A percentile compares a stretch with the other conserved stretches of the same genome.
phyloP scores from a whole-genome alignment of 2,888 invertebrate species.

The Trachelus stipa region DNA sequence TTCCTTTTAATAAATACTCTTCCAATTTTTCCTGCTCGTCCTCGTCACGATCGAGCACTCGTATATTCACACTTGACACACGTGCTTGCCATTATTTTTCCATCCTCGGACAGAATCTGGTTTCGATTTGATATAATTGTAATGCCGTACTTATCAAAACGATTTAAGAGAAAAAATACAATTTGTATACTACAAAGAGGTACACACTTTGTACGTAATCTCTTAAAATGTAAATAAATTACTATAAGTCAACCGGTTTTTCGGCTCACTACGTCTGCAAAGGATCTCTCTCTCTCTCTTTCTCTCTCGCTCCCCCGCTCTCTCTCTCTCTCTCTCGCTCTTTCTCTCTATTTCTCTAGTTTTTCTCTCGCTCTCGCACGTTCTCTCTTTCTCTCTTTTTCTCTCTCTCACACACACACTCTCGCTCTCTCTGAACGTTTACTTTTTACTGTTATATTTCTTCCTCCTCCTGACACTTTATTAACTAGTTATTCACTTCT shows the following conservation, averaged over 20 bases:
- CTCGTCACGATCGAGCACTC: not conserved
- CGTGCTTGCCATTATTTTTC: not conserved
- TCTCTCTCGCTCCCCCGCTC: slow-evolving; percentile 28
- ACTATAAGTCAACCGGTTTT: slow-evolving; percentile 37
- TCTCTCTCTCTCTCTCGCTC: slow-evolving; percentile 29
- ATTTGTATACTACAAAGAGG: not conserved
- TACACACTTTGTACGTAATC: not conserved
- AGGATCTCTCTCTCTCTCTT: slow-evolving; percentile 39
- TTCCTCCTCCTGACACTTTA: slow-evolving; percentile 35
- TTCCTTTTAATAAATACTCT: not conserved
- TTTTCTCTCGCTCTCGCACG: slow-evolving; percentile 20
- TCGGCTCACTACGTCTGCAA: slow-evolving; percentile 41
- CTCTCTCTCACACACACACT: slow-evolving; percentile 16
- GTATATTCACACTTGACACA: not conserved
- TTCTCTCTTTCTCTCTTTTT: slow-evolving; percentile 14
- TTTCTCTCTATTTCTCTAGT: slow-evolving; percentile 26
- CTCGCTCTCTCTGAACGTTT: slow-evolving; percentile 13
- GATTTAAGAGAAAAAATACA: not conserved
- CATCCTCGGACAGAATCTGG: not conserved
- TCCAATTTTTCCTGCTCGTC: not conserved
- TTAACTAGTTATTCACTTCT: slow-evolving; percentile 35
- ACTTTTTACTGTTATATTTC: slow-evolving; percentile 20
- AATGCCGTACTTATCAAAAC: not conserved
- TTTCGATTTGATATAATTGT: not conserved
- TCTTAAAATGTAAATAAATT: slow-evolving; percentile 17